These are phyloP conservation scores for Zosterops pallidus DNA, from an alignment of 2,113 vertebrate species.

Conservation along the genomic window DNA sequence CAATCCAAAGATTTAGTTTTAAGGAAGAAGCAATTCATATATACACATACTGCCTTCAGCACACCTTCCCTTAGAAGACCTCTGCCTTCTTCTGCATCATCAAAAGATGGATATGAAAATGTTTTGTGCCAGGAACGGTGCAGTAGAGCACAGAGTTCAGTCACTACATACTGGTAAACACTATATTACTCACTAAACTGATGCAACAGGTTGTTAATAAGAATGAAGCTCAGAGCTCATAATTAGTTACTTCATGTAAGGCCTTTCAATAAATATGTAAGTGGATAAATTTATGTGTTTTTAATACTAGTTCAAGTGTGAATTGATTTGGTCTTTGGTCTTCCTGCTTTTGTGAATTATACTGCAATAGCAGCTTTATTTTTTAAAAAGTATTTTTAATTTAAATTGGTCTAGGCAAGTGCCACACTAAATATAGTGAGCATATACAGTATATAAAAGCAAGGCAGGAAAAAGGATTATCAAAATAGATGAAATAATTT, in stretches of 20 bases:
- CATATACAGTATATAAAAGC: background rate
- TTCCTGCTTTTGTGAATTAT: constrained; percentile 3
- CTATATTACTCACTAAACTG: background rate
- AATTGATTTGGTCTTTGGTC: constrained; percentile 14
- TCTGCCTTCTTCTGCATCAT: background rate
- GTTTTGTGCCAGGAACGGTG: background rate
- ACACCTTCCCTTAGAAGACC: background rate
- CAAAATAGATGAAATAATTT: constrained; percentile 27
- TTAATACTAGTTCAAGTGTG: background rate
- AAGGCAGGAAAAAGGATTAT: constrained; percentile 5
- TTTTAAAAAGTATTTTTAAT: background rate
- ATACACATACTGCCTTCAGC: background rate
- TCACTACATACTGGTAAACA: background rate
- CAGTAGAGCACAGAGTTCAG: background rate
- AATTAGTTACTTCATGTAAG: background rate
- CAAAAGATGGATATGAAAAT: background rate
- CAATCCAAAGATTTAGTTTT: background rate
- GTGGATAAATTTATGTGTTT: background rate
- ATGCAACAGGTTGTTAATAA: background rate
- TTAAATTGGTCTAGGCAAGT: background rate
- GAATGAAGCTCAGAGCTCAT: background rate
- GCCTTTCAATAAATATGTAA: constrained; percentile 9
- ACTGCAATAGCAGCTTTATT: background rate
- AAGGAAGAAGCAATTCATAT: background rate
- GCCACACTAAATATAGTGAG: constrained; percentile 15